Base-by-base conservation (phyloP, 2,888 invertebrate species). In the Eristalis tenax region DNA sequence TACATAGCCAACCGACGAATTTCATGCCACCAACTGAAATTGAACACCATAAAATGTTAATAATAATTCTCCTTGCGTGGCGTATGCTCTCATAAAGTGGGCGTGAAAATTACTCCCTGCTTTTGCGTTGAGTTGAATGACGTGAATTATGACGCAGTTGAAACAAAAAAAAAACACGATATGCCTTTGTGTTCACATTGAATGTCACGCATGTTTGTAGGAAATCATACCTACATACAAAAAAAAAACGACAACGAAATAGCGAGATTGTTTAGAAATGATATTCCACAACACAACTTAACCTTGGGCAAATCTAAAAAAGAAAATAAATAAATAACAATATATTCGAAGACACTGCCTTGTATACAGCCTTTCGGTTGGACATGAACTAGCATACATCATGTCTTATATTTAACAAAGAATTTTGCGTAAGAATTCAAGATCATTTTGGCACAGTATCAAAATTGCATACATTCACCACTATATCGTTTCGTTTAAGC, bases 401-500 rank as follows among this genome's bases (percentile, higher is more conserved):
- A 22, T 23, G 15, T 50, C 32, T 50, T 77, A 38, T 63, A 43
- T 35, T 59, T 26, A 26, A 69, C 69, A 66, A 26, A 71, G 32
- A 66, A 50, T 73, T 50, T 80, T 73, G 66, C 73, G 61, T 74
- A 79, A 65, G 79, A 79, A 73, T 74, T 80, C 73, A 61, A 80
- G 64, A 73, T 73, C 18, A 4, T 61, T 71, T 74, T 80, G 80
- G 80, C 80, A 73, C 28, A 66, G 38, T 61, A 10, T 68, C 80
- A 61, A 74, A 80, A 66, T 66, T 73, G 23, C 6, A 59, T 18
- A 10, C 28, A 28, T 77, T 28, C 11, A 26, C 63, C 26, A 38
- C 10, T 61, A 6, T 50, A 22, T 71, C 28, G 15, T 38, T 40
- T 50, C 50, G 43, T 43, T 63, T 63, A 50, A 22, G 28, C 26